These are phyloP conservation scores for Erythrolamprus reginae DNA, from an alignment of 2,113 vertebrate species.

Conservation along the genomic window DNA sequence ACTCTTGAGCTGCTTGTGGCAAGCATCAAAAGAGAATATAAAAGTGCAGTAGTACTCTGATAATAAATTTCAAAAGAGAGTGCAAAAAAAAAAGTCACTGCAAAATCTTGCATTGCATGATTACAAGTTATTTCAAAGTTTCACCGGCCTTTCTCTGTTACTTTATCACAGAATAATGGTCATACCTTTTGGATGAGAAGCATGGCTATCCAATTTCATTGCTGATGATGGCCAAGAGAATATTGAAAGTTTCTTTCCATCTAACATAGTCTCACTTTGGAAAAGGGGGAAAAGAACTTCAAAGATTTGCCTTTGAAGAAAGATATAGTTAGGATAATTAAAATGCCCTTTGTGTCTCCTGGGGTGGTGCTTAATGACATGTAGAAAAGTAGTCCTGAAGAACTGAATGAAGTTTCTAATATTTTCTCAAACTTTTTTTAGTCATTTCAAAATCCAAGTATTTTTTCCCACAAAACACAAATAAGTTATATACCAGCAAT, in stretches of 20 bases:
- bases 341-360: slow-evolving; percentile 1
- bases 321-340: not conserved
- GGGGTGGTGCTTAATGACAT: not conserved
- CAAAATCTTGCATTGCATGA: not conserved
- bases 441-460: not conserved
- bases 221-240: not conserved
- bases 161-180: not conserved
- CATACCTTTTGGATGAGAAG: not conserved
- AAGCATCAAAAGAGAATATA: not conserved
- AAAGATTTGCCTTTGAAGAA: not conserved
- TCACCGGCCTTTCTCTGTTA: not conserved
- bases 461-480: not conserved
- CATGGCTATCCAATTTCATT: not conserved
- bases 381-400: not conserved
- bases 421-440: not conserved
- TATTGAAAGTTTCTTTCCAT: not conserved
- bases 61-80: not conserved
- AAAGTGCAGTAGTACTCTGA: not conserved
- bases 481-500: not conserved
- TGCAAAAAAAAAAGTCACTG: not conserved
- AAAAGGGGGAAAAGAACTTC: not conserved
- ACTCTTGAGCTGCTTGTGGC: not conserved
- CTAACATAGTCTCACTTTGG: not conserved
- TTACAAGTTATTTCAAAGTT: not conserved
- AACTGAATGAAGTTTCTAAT: not conserved